A percentile compares a stretch with the other conserved stretches of the same genome.
Conservation (phyloP, 1,140 invertebrate species). For the Plectrocnemia conspersa region DNA sequence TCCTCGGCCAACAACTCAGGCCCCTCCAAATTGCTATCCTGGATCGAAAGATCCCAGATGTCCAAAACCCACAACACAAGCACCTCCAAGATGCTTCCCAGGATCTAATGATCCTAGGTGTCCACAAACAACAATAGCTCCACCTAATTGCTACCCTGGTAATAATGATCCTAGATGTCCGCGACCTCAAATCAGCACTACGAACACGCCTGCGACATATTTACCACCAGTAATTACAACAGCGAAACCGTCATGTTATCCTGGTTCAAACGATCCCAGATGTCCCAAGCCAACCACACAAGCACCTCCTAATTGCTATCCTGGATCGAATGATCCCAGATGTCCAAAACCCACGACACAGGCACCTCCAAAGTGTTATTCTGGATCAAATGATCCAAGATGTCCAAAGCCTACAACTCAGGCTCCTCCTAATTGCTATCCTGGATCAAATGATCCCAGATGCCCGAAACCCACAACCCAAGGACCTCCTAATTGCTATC, state of each 20-base stretch:
- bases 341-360: constrained; percentile 38
- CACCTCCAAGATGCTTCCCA: constrained; percentile 32
- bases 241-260: constrained; percentile 41
- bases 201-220: constrained; percentile 28
- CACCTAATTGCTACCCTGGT: constrained; percentile 40
- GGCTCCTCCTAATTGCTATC: constrained; percentile 37
- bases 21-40: constrained; percentile 40
- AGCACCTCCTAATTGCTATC: constrained; percentile 38
- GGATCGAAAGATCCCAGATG: constrained; percentile 40
- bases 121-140: constrained; percentile 18
- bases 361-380: constrained; percentile 33
- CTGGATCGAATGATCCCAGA: constrained; percentile 41
- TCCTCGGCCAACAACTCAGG: constrained; percentile 36
- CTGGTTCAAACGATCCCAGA: constrained; percentile 41
- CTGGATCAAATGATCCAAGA: constrained; percentile 41
- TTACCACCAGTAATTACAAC: constrained; percentile 37
- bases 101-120: constrained; percentile 38
- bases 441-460: constrained; percentile 36
- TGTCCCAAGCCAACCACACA: constrained; percentile 37
- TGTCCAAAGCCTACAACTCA: constrained; percentile 36
- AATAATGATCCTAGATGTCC: constrained; percentile 39
- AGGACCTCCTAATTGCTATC: constrained; percentile 40
- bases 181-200: constrained; percentile 30
- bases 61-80: constrained; percentile 24
- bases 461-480: constrained; percentile 35